Base-by-base conservation (phyloP, 2,888 invertebrate species). In the Poecilus cupreus region DNA sequence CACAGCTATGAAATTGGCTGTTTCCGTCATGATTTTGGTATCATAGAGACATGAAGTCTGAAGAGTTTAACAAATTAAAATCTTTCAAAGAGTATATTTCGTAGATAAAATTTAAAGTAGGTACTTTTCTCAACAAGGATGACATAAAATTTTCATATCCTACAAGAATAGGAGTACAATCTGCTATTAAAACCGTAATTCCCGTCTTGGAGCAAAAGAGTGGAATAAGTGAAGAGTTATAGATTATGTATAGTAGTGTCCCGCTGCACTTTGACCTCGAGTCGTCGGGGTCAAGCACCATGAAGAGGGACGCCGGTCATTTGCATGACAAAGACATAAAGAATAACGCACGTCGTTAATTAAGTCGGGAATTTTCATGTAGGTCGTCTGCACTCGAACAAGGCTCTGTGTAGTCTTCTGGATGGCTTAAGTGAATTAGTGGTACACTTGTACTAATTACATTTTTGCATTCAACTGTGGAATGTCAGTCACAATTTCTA, bases 331-430 rank as follows among this genome's bases (percentile, higher is more conserved):
- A 54, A 54, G 54, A 54, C 54, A 54, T 54, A 20, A 11, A 22
- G 54, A 54, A 54, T 54, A 54, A 54, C 54, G 20, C 51, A 49
- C 51, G 18, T 18, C 10, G 51, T 54, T 54, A 54, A 54, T 54
- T 18, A 54, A 54, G 20, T 54, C 54, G 54, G 22, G 54, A 54
- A 54, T 54, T 54, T 54, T 54, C 54, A 54, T 54, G 54, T 54
- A 54, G 54, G 54, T 54, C 54, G 54, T 54, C 54, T 54, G 20
- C 20, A 54, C 49, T 49, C 8, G 49, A 3, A 6, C 22, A 5
- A 49, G 43, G n/a, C 11, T 43, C 43, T 43, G 8, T 43, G 43
- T 11, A 43, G 13, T 32, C 43, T 43, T 2, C 2, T n/a, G 10
- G 43, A 11, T 54, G 54, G 54, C 4, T 54, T 54, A 54, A 54